These are phyloP conservation scores for Macropodus opercularis DNA, from an alignment of 2,797 vertebrate species.

Conservation along the genomic window DNA sequence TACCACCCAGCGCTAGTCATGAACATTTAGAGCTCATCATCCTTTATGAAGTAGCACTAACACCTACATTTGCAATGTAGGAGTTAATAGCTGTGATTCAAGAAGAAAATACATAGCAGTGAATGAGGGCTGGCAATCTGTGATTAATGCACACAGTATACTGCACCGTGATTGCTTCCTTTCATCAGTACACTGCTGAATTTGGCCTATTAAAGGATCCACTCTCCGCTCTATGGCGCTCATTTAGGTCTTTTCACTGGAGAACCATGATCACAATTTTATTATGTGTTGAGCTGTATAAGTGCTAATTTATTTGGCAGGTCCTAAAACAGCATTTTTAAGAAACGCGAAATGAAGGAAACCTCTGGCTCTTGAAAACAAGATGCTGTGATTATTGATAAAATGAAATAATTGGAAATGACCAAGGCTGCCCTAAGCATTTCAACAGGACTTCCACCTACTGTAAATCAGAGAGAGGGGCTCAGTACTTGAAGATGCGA, in stretches of 20 bases:
- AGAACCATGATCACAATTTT: slow-evolving; percentile 46
- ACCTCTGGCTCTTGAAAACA: slow-evolving; percentile 2
- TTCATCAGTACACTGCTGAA: slow-evolving; percentile 54
- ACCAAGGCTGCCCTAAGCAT: slow-evolving; percentile 1
- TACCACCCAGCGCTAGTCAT: background rate
- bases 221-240: slow-evolving; percentile 14
- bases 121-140: slow-evolving; percentile 28
- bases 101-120: slow-evolving; percentile 36
- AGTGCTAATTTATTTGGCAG: slow-evolving; percentile 32
- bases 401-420: too few relatives aligned
- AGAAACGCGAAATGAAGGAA: slow-evolving; percentile 27
- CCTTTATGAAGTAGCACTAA: slow-evolving; percentile 27
- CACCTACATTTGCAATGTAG: slow-evolving; percentile 25
- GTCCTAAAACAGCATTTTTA: slow-evolving; percentile 42
- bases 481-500: too few relatives aligned
- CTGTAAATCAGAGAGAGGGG: too few relatives aligned
- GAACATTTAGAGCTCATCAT: slow-evolving; percentile 39
- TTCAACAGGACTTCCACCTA: background rate
- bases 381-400: slow-evolving; percentile 53
- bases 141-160: slow-evolving; percentile 47
- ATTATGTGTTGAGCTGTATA: slow-evolving; percentile 39
- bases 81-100: slow-evolving; percentile 48
- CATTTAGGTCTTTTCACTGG: slow-evolving; percentile 61
- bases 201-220: slow-evolving; percentile 26
- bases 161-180: slow-evolving; percentile 55